A percentile compares a stretch with the other conserved stretches of the same genome.
These are phyloP conservation scores for Phylloscopus trochiloides DNA, from an alignment of 2,113 vertebrate species.

Conservation along the genomic window DNA sequence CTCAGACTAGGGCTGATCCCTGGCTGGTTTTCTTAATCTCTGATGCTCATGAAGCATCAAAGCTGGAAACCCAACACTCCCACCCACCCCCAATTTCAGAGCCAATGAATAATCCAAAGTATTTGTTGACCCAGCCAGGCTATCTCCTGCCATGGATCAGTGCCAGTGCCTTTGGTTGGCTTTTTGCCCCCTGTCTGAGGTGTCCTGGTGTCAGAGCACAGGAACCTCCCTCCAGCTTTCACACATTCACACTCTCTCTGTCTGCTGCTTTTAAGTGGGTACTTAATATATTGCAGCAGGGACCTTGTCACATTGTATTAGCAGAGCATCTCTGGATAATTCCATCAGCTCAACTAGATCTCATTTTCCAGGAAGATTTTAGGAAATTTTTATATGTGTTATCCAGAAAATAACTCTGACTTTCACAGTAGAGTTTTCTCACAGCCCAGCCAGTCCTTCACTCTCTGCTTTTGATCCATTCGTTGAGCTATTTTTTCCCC, in stretches of 20 bases:
- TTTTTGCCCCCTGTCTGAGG: not conserved
- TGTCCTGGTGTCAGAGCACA: not conserved
- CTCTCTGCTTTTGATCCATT: not conserved
- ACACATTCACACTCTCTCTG: not conserved
- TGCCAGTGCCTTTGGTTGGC: not conserved
- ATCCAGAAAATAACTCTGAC: not conserved
- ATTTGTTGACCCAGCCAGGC: not conserved
- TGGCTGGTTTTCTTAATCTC: not conserved
- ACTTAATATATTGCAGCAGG: not conserved
- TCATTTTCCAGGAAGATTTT: not conserved
- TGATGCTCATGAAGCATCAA: not conserved
- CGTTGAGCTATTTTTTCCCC: not conserved
- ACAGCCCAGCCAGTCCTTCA: not conserved
- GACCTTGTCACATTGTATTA: constrained; percentile 19
- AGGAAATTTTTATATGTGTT: not conserved
- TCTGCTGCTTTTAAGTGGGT: not conserved
- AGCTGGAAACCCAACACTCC: not conserved
- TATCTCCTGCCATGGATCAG: not conserved
- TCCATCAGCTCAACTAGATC: not conserved
- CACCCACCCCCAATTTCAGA: not conserved
- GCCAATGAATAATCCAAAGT: not conserved
- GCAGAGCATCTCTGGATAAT: not conserved
- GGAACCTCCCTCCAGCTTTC: not conserved
- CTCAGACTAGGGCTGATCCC: not conserved
- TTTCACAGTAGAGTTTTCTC: not conserved